Evolutionary conservation across 2,113 vertebrate genomes (phyloP).

Genomic region (Ifrita kowaldi): DNA sequence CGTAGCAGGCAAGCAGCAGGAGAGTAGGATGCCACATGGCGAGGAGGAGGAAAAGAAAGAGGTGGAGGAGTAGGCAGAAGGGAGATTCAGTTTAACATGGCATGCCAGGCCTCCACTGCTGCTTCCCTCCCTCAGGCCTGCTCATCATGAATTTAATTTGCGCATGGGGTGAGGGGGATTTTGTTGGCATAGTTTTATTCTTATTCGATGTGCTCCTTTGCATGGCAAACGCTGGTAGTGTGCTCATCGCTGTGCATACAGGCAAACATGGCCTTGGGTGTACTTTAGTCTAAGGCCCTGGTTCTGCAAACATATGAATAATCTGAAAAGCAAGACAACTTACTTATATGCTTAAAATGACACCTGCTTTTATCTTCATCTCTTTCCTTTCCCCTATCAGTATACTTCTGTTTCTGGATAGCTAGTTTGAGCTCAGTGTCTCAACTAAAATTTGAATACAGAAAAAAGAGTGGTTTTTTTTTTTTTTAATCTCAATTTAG

Average conservation of each 20-base stretch:
- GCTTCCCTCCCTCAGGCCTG: slow-evolving; percentile 65
- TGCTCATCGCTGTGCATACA: background rate
- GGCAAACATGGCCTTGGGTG: slow-evolving; percentile 9
- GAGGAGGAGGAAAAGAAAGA: slow-evolving; percentile 67
- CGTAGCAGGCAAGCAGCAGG: slow-evolving; percentile 68
- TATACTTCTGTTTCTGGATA: background rate
- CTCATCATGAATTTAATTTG: slow-evolving; percentile 69
- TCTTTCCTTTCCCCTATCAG: background rate
- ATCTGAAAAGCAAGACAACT: background rate
- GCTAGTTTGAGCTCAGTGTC: background rate
- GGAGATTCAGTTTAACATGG: slow-evolving; percentile 67
- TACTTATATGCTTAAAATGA: background rate
- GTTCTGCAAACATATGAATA: slow-evolving; percentile 26
- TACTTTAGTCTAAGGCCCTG: background rate
- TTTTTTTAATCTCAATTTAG: background rate
- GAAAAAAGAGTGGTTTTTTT: background rate
- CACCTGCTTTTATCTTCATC: slow-evolving; percentile 1
- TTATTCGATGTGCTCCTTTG: slow-evolving; percentile 42
- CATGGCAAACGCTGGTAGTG: slow-evolving; percentile 15
- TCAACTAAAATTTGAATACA: background rate
- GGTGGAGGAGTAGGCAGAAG: slow-evolving; percentile 71
- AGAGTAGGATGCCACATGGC: slow-evolving; percentile 70
- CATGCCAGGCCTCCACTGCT: slow-evolving; percentile 66
- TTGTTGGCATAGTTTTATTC: slow-evolving; percentile 56
- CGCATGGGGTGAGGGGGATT: slow-evolving; percentile 62